Evolutionary conservation across 2,797 vertebrate genomes (phyloP).

Genomic region (Danio albolineatus): DNA sequence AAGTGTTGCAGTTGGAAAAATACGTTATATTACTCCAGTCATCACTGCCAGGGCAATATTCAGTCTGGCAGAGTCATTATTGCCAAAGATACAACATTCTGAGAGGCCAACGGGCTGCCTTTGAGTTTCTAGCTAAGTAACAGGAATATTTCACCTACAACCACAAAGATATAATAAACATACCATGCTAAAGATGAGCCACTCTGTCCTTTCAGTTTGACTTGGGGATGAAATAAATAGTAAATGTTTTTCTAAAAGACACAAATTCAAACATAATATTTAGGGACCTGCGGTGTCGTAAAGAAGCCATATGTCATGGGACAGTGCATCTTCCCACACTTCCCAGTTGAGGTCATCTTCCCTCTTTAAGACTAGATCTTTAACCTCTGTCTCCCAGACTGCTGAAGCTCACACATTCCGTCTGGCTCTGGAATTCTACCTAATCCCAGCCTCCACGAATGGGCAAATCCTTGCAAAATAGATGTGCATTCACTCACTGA

Average conservation of each 20-base stretch:
- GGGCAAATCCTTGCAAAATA: slow-evolving; percentile 47
- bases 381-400: slow-evolving; percentile 39
- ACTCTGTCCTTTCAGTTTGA: slow-evolving; percentile 15
- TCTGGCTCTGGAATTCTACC: slow-evolving; percentile 66
- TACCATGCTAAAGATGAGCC: slow-evolving; percentile 13
- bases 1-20: slow-evolving; percentile 19
- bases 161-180: slow-evolving; percentile 24
- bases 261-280: slow-evolving; percentile 37
- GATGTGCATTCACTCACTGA: slow-evolving; percentile 48
- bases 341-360: neutral
- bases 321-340: slow-evolving; percentile 10
- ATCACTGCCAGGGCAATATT: slow-evolving; percentile 19
- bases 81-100: slow-evolving; percentile 9
- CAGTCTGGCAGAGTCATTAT: slow-evolving; percentile 22
- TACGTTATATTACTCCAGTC: slow-evolving; percentile 1
- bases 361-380: slow-evolving; percentile 40
- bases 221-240: slow-evolving; percentile 9
- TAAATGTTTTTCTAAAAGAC: slow-evolving; percentile 10
- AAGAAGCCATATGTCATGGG: slow-evolving; percentile 15
- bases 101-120: neutral
- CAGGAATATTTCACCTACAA: slow-evolving; percentile 5
- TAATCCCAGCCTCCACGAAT: slow-evolving; percentile 61
- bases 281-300: slow-evolving; percentile 5
- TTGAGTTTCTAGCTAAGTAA: slow-evolving; percentile 2
- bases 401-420: slow-evolving; percentile 68